Evolutionary conservation across 2,888 invertebrate species (phyloP), one percentile per base, ranked within the genome.

Genomic region (Pseudococcus longispinus): DNA sequence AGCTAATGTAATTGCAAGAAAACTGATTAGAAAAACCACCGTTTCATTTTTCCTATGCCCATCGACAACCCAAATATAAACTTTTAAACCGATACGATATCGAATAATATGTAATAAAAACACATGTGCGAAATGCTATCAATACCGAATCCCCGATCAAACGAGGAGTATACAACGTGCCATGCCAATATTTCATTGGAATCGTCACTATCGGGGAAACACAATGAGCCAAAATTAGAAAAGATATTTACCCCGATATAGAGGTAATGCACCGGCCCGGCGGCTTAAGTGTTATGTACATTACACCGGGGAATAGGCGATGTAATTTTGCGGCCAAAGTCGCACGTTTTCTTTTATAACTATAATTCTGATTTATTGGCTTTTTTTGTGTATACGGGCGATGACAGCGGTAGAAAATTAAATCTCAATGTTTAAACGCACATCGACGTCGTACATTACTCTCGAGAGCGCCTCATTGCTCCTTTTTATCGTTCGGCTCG

Each of bases 371-470:
- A 74, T 74, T 74, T 74, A 74, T 74, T 74, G 32, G 74, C 74
- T 29, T 74, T 74, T 74, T 74, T 74, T 29, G 74, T 37, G 74
- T 37, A 32, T 37, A 74, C 74, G 37, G 74, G 74, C 74, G 74
- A 74, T 37, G 74, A 74, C 74, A 74, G 74, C 74, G 74, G 74
- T 74, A 74, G 74, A 74, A 74, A 74, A 74, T 74, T 74, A 74
- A 74, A 74, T 74, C 74, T 74, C 37, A 74, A 74, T 74, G 74
- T 74, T 74, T 74, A 32, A 74, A 29, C 74, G 74, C 37, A 74
- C 74, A 74, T 74, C 37, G 65, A 26, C 65, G 65, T 26, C 65
- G 26, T 26, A 26, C 65, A 65, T 74, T 74, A 74, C 74, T 65
- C 65, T 65, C 65, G 65, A 65, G 65, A 74, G 74, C 74, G 74